Evolutionary conservation across 2,113 vertebrate genomes (phyloP).

Genomic region (Oncorhynchus nerka): DNA sequence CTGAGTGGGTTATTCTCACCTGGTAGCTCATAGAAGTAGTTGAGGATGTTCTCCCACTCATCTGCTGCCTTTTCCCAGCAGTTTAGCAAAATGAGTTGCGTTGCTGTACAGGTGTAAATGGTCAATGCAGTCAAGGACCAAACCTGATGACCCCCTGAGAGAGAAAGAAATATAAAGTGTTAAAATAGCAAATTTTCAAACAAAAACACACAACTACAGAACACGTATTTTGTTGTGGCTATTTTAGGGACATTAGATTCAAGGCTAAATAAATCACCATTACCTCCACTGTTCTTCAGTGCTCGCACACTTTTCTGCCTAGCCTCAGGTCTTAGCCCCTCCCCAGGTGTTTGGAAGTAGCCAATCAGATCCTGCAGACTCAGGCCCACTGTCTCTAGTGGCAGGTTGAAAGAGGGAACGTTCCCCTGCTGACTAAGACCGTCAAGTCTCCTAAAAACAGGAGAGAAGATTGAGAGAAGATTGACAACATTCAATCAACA

Average conservation of each 20-base stretch:
- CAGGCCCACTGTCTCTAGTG: slow-evolving; percentile 76
- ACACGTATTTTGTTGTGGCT: no score
- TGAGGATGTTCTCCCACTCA: slow-evolving; percentile 85
- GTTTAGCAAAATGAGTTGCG: slow-evolving; percentile 79
- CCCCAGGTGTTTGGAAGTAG: slow-evolving; percentile 83
- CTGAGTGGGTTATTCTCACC: slow-evolving; percentile 73
- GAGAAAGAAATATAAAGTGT: neutral
- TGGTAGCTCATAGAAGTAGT: slow-evolving; percentile 86
- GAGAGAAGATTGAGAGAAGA: neutral
- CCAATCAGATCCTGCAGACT: slow-evolving; percentile 89
- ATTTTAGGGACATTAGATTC: no score
- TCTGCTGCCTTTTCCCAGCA: slow-evolving; percentile 79
- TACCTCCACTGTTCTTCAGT: slow-evolving; percentile 92
- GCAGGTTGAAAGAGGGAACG: slow-evolving; percentile 61
- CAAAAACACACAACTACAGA: no score
- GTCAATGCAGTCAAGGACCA: slow-evolving; percentile 92
- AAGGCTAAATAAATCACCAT: neutral
- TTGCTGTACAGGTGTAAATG: slow-evolving; percentile 83
- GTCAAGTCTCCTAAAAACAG: slow-evolving; percentile 81
- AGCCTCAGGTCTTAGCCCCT: slow-evolving; percentile 80
- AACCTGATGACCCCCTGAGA: slow-evolving; percentile 86
- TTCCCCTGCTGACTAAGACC: slow-evolving; percentile 78
- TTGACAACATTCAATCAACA: neutral
- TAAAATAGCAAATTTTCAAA: no score
- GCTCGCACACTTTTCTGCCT: slow-evolving; percentile 80